phyloP scores from a whole-genome alignment of 1,140 invertebrate species.

The Babylonia areolata region DNA sequence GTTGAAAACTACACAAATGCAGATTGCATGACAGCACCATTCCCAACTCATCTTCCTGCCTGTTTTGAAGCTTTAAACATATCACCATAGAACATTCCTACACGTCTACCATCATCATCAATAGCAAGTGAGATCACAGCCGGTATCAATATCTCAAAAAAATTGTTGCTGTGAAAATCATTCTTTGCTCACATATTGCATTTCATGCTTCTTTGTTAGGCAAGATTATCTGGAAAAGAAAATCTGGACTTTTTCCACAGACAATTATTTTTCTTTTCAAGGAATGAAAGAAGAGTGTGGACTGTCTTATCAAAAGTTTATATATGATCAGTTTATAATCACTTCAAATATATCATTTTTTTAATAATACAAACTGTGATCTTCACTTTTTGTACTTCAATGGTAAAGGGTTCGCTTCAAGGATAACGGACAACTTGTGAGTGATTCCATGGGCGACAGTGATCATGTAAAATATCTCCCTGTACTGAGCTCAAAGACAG shows the following conservation, averaged over 20 bases:
- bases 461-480: not conserved
- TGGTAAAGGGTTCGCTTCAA: not conserved
- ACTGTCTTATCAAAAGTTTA: not conserved
- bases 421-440: not conserved
- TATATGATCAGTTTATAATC: not conserved
- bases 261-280: too few relatives aligned
- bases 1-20: not conserved
- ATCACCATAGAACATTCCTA: not conserved
- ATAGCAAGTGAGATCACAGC: not conserved
- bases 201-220: too few relatives aligned
- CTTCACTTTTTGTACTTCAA: not conserved
- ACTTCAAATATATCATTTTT: not conserved
- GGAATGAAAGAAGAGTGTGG: not conserved
- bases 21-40: too few relatives aligned
- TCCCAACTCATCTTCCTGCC: not conserved
- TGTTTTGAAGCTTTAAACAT: not conserved
- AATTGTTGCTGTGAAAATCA: too few relatives aligned
- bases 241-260: too few relatives aligned
- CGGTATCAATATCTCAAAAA: not conserved
- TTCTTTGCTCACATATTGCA: too few relatives aligned
- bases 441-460: not conserved
- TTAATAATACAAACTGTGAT: not conserved
- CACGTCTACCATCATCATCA: not conserved
- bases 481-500: not conserved
- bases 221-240: too few relatives aligned